Percentiles rank a stretch among this genome's conserved stretches.
phyloP scores from a whole-genome alignment of 2,113 vertebrate species.

The Caracal caracal region DNA sequence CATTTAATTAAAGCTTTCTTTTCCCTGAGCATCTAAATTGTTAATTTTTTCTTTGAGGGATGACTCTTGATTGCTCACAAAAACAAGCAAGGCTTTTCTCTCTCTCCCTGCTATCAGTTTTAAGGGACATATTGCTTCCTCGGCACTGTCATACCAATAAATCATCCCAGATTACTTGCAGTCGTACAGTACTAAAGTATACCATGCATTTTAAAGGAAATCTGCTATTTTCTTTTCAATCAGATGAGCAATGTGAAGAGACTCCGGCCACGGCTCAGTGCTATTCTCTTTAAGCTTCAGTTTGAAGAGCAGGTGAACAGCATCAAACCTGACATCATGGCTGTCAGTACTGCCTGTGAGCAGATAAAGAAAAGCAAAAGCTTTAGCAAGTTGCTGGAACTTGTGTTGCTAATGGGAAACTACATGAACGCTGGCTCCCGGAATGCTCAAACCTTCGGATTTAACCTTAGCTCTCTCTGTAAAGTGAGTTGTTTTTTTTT shows the following conservation, averaged over 20 bases:
- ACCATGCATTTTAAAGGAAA: conserved; percentile 87
- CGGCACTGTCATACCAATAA: conserved; percentile 85
- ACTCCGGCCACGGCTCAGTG: conserved; percentile 93
- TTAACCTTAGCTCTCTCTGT: conserved; percentile 96
- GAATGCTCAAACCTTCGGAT: conserved; percentile 96
- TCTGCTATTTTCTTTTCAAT: conserved; percentile 85
- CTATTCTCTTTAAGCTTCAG: conserved; percentile 98
- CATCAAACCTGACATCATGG: conserved; percentile 96
- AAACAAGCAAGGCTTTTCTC: conserved; percentile 66
- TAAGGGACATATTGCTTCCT: conserved; percentile 85
- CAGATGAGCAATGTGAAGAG: conserved; percentile 98
- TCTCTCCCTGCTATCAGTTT: conserved; percentile 83
- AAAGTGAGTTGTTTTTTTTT: conserved; percentile 90
- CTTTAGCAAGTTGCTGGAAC: conserved; percentile 95
- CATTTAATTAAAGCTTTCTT: conserved; percentile 49
- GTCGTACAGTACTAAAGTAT: conserved; percentile 80
- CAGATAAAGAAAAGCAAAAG: conserved; percentile 94
- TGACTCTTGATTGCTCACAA: conserved; percentile 58
- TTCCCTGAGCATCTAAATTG: conserved; percentile 51
- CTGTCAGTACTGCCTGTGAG: conserved; percentile 94
- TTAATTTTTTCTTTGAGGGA: conserved; percentile 67
- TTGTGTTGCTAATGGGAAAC: conserved; percentile 97
- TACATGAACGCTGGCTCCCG: conserved; percentile 98
- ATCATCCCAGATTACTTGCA: conserved; percentile 83
- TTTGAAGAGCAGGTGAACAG: conserved; percentile 98